Conservation (phyloP, 2,888 invertebrate genomes). For the Folsomia manolachei region DNA sequence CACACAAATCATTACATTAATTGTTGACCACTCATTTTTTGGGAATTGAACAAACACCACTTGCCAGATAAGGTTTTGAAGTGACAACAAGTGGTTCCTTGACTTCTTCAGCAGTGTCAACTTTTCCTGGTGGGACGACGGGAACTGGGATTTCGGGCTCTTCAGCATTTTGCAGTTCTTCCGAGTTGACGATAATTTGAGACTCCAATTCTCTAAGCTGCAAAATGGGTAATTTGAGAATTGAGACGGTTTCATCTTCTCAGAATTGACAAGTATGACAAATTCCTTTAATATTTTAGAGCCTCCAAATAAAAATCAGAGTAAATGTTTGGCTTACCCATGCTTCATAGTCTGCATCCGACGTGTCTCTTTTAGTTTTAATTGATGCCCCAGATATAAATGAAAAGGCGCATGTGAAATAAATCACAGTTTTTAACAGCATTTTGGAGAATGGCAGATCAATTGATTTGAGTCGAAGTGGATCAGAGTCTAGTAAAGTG, state of each 20-base stretch:
- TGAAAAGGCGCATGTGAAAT: not conserved
- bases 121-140: not conserved
- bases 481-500: too few species aligned
- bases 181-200: not conserved
- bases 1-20: too few species aligned
- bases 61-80: conserved; percentile 11
- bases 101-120: conserved; percentile 1
- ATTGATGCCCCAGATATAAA: not conserved
- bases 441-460: not conserved
- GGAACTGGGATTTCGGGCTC: not conserved
- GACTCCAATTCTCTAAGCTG: conserved; percentile 9
- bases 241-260: too few species aligned
- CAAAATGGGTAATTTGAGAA: not conserved
- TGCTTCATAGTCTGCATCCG: not conserved
- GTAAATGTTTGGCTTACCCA: too few species aligned
- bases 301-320: too few species aligned
- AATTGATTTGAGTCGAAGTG: too few species aligned
- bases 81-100: conserved; percentile 8
- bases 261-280: too few species aligned
- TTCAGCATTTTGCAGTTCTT: not conserved
- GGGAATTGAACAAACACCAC: not conserved
- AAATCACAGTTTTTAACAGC: not conserved
- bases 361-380: not conserved
- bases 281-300: not conserved
- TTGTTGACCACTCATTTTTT: too few species aligned